Conservation (phyloP, 2,113 vertebrate genomes). For the Irena cyanogastra region DNA sequence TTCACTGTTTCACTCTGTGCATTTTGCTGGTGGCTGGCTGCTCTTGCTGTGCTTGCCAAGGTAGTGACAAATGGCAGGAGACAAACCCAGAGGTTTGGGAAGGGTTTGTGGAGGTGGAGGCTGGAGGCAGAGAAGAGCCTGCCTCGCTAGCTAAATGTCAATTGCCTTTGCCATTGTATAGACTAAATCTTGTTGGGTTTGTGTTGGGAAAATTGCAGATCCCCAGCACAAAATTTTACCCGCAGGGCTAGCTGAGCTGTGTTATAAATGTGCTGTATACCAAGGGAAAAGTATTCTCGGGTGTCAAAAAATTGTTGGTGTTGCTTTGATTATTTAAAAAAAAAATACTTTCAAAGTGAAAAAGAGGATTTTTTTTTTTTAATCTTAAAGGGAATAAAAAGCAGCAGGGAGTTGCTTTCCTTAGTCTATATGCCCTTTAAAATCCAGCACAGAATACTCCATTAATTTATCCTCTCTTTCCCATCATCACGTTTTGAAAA, state of each 20-base stretch:
- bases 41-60: background rate
- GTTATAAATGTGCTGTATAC: slow-evolving; percentile 19
- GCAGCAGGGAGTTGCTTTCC: slow-evolving; percentile 58
- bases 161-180: background rate
- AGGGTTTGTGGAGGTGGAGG: background rate
- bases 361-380: slow-evolving; percentile 5
- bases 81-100: background rate
- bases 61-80: background rate
- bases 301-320: slow-evolving; percentile 55
- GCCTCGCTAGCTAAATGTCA: background rate
- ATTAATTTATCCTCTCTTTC: slow-evolving; percentile 54
- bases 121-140: background rate
- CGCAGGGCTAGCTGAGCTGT: background rate
- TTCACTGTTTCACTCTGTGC: background rate
- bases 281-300: slow-evolving; percentile 45
- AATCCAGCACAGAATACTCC: slow-evolving; percentile 19
- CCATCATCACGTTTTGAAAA: background rate
- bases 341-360: slow-evolving; percentile 68
- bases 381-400: slow-evolving; percentile 61
- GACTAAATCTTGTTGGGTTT: background rate
- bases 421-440: slow-evolving; percentile 46
- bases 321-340: slow-evolving; percentile 65
- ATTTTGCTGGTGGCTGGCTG: background rate
- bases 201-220: slow-evolving; percentile 1
- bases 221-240: background rate